Conservation (phyloP, 2,888 invertebrate genomes). For the Clepsis dumicolana region DNA sequence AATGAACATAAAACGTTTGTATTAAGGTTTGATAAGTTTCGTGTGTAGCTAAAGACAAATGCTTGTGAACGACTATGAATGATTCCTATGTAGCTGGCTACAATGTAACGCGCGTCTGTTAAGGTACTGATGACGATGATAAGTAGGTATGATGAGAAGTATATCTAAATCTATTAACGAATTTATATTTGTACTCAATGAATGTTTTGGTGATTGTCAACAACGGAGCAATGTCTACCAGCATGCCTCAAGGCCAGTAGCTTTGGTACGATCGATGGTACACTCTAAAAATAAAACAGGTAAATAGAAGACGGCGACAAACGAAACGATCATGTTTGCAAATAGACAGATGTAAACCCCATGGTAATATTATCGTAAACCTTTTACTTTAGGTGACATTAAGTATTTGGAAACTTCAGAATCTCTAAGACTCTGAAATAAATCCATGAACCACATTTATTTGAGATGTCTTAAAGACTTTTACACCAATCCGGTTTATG, state of each 20-base stretch:
- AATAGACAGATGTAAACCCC: conserved; percentile 50
- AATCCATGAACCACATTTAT: background rate
- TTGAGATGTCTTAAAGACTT: background rate
- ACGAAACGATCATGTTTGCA: conserved; percentile 46
- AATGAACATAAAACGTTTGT: conserved; percentile 23
- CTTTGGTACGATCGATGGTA: conserved; percentile 42
- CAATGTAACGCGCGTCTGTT: conserved; percentile 3
- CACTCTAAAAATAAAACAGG: conserved; percentile 48
- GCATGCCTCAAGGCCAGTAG: conserved; percentile 48
- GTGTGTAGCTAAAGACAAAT: conserved; percentile 43
- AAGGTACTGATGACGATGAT: conserved; percentile 23
- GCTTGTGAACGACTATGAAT: conserved; percentile 44
- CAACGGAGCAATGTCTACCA: conserved; percentile 44
- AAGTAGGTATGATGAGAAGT: conserved; percentile 45
- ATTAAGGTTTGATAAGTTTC: background rate
- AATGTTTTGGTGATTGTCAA: conserved; percentile 46
- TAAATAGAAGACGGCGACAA: conserved; percentile 44
- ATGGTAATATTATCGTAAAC: background rate
- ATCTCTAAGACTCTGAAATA: background rate
- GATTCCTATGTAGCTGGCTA: background rate
- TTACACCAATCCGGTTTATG: background rate
- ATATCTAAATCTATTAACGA: conserved; percentile 70
- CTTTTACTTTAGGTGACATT: background rate
- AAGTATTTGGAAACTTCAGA: background rate
- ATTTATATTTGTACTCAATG: conserved; percentile 55